Base-by-base conservation (phyloP, 2,888 invertebrate species). In the Teinopalpus imperialis region DNA sequence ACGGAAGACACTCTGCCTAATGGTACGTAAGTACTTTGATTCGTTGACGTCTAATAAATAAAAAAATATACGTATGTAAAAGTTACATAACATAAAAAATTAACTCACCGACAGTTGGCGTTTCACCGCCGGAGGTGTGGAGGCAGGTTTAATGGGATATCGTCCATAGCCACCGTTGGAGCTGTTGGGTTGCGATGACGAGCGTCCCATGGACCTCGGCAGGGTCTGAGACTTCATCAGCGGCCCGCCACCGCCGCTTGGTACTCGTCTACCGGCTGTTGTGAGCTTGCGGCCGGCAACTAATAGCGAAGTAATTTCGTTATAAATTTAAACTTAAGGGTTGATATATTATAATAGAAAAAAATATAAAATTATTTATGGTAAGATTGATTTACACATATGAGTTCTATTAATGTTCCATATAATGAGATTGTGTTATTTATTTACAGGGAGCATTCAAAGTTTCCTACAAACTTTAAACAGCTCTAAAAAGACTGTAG, bases 51-150 rank as follows among this genome's bases (percentile, higher is more conserved):
- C n/a, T n/a, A n/a, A n/a, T n/a, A n/a, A n/a, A n/a, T n/a, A n/a
- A n/a, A n/a, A n/a, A n/a, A n/a, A n/a, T n/a, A n/a, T n/a, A n/a
- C n/a, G n/a, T n/a, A n/a, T n/a, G n/a, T n/a, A n/a, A n/a, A n/a
- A n/a, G n/a, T n/a, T n/a, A n/a, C n/a, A n/a, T n/a, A n/a, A n/a
- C n/a, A n/a, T n/a, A n/a, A n/a, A n/a, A n/a, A n/a, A 9, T 7
- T 12, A 23, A 81, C 88, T 86, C 57, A 92, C 93, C 43, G 94
- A 94, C 16, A 96, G 89, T 73, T 96, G 96, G 56, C 96, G 90
- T 58, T 96, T 95, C 3, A 95, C 93, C n/a, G 95, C 94, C 0
- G 96, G 96, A 5, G 96, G 96, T 0, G 96, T 96, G 0, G 95
- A 94, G 1, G 94, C 92, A 2, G 94, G 93, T 74, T 95, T 76